Percentiles rank a stretch among this genome's conserved stretches.
Evolutionary conservation across 2,797 vertebrate species (phyloP).

Genomic region (Scolopax rusticola): DNA sequence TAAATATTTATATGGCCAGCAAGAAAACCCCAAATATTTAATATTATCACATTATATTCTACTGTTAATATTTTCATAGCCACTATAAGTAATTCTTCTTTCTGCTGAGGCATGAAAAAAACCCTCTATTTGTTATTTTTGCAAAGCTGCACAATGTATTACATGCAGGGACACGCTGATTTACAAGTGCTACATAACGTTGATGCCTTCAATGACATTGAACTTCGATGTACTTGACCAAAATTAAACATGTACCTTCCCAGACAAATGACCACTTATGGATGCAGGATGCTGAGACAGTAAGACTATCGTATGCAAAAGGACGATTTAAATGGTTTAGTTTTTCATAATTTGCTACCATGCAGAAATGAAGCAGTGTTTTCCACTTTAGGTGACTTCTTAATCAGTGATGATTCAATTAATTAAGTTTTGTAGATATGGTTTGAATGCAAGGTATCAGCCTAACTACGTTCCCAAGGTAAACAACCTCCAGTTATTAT

Average conservation of each 20-base stretch:
- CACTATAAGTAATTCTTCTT: conserved; percentile 12
- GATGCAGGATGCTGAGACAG: not conserved
- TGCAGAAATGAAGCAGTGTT: conserved; percentile 30
- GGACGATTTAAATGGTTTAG: not conserved
- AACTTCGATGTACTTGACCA: not conserved
- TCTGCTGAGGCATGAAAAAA: not conserved
- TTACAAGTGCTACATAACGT: conserved; percentile 42
- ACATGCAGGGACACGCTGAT: conserved; percentile 17
- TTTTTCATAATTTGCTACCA: not conserved
- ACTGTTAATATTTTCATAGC: conserved; percentile 45
- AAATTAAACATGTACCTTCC: conserved; percentile 32
- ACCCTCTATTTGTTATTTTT: not conserved
- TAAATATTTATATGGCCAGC: not conserved
- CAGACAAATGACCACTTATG: conserved; percentile 24
- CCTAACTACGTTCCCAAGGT: not conserved
- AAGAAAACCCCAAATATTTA: conserved; percentile 47
- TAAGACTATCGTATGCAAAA: not conserved
- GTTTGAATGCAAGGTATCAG: conserved; percentile 12
- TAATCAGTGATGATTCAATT: conserved; percentile 58
- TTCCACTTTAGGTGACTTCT: conserved; percentile 58
- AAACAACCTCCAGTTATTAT: conserved; percentile 46
- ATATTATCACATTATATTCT: conserved; percentile 10
- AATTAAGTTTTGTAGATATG: conserved; percentile 46
- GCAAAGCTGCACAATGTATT: not conserved
- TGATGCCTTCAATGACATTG: conserved; percentile 17